These are phyloP conservation scores for Scaeva pyrastri DNA, from an alignment of 2,888 invertebrate species.

Conservation along the genomic window DNA sequence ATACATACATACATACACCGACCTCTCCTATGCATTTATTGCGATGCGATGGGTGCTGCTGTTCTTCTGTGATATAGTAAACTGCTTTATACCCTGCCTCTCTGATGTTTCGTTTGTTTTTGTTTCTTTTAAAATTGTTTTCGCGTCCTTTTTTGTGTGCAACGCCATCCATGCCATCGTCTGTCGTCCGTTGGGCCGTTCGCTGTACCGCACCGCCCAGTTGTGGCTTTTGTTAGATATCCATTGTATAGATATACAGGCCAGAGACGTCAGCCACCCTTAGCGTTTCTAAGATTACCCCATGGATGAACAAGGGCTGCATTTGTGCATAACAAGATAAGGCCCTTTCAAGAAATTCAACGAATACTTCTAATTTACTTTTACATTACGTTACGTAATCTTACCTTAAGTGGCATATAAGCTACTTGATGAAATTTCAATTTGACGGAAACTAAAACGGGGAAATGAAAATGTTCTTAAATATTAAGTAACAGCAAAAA, in stretches of 20 bases:
- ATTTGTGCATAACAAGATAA: neutral
- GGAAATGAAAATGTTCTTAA: no score
- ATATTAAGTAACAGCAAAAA: no score
- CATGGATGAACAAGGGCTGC: neutral
- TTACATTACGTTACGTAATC: neutral
- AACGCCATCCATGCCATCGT: neutral
- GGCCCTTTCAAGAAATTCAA: neutral
- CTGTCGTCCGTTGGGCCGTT: no score
- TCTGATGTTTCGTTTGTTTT: constrained; percentile 63
- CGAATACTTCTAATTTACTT: neutral
- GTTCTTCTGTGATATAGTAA: constrained; percentile 20
- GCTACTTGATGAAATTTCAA: no score
- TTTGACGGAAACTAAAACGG: no score
- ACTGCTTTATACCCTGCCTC: constrained; percentile 30
- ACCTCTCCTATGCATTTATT: no score
- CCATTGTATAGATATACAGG: constrained; percentile 53
- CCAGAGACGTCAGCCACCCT: constrained; percentile 37
- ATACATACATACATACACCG: neutral
- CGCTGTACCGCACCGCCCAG: constrained; percentile 25
- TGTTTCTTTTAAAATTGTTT: constrained; percentile 64
- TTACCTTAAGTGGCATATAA: neutral
- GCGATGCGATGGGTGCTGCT: constrained; percentile 15
- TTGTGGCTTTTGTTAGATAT: constrained; percentile 67
- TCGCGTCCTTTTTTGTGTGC: constrained; percentile 63
- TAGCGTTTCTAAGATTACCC: constrained; percentile 67